Evolutionary conservation across 2,888 invertebrate species (phyloP), one percentile per base, ranked within the genome.

Genomic region (Apodemia mormo): DNA sequence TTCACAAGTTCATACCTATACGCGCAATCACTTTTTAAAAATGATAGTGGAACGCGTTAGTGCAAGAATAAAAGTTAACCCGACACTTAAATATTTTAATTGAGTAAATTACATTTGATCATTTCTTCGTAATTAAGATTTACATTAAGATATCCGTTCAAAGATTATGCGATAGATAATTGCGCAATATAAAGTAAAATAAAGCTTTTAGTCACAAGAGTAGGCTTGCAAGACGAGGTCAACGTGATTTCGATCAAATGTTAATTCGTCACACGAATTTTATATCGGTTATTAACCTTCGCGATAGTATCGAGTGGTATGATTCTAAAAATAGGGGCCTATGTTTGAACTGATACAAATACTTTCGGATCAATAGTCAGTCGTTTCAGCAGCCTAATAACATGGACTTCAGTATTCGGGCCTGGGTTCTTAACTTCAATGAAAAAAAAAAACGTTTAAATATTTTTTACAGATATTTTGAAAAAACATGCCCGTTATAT

Each of bases 251-350:
- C 61, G 37, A 61, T 61, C 61, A 61, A 61, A 61, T 37, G 7
- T 61, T 37, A 71, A 75, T 72, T 71, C 79, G 77, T 81, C 79
- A 71, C 73, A 73, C 71, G 58, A 75, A 75, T 52, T 52, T 52
- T 52, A 72, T 68, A 71, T 80, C 82, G 84, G 85, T 84, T 85
- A 79, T 81, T 82, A 80, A 85, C 84, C 85, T 80, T 78, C 75
- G 61, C 61, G 61, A 61, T 61, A 37, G 14, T 61, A 61, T 61
- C 61, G 61, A 61, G 66, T 66, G 5, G 66, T 43, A 22, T n/a
- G 45, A 43, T 43, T 54, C 52, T 67, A 67, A n/a, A 67, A 67
- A 66, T 66, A 67, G 67, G n/a, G 54, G 8, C 49, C 12, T 12
- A 29, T 54, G 30, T 14, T 54, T 52, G 9, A 52, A 7, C 30